These are phyloP conservation scores for mouse (Mus musculus) DNA, from an alignment of 2,113 vertebrate genomes.

Conservation along the genomic window GRCm39 chr2:79296001-79296500, in stretches of 20 bases:
- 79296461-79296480: background rate
- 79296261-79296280: background rate
- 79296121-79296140: background rate
- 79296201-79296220: background rate
- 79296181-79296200: background rate
- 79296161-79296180: background rate
- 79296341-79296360: background rate
- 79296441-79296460: background rate
- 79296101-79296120: background rate
- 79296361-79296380: background rate
- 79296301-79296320: background rate
- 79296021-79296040: background rate
- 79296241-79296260: constrained; percentile 45
- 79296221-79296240: background rate
- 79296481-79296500: background rate
- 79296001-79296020: background rate
- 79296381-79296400: background rate
- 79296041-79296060: background rate
- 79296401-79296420: background rate
- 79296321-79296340: background rate
- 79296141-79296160: background rate
- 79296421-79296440: background rate
- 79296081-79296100: background rate
- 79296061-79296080: background rate
- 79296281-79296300: constrained; percentile 32